phyloP scores from a whole-genome alignment of 2,113 vertebrate species.

The Tachuris rubrigastra region DNA sequence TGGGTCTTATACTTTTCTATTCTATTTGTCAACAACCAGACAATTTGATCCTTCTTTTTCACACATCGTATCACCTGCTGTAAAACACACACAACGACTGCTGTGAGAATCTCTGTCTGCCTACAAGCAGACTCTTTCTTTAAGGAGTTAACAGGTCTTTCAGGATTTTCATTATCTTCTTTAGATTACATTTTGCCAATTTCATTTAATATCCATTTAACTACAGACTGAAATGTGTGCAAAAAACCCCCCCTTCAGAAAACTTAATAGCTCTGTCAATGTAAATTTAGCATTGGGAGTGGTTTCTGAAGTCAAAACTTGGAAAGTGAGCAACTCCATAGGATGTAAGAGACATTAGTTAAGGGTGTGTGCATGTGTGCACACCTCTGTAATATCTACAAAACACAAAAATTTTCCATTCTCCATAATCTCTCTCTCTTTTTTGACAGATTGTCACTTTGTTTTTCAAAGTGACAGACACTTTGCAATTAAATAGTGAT shows the following conservation, averaged over 20 bases:
- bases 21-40: not conserved
- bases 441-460: not conserved
- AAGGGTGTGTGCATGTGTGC: not conserved
- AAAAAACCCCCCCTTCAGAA: not conserved
- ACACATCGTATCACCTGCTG: not conserved
- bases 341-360: not conserved
- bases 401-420: not conserved
- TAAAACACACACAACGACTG: not conserved
- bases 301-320: not conserved
- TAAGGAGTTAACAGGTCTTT: not conserved
- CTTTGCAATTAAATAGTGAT: not conserved
- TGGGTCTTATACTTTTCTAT: not conserved
- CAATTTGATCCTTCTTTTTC: not conserved
- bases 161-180: not conserved
- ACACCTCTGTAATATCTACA: not conserved
- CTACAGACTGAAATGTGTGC: not conserved
- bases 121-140: not conserved
- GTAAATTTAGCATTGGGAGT: not conserved
- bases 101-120: not conserved
- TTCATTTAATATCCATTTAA: not conserved
- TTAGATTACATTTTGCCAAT: not conserved
- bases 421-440: not conserved
- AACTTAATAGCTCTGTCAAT: not conserved
- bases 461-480: not conserved
- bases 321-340: not conserved